Evolutionary conservation across 2,113 vertebrate genomes (phyloP).

Genomic region (Myrmophylax atrothorax): DNA sequence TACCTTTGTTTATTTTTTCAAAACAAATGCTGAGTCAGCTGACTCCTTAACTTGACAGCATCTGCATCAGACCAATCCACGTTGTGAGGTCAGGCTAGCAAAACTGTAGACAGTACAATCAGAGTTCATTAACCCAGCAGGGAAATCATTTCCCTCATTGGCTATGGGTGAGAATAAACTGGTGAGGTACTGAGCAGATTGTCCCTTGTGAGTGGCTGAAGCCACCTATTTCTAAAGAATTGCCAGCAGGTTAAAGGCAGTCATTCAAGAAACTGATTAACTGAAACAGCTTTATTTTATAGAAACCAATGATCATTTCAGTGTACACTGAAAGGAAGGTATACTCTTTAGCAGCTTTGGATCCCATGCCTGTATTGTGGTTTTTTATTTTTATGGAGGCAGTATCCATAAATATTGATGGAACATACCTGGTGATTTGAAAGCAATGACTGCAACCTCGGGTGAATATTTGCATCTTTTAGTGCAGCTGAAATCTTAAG

Average conservation of each 20-base stretch:
- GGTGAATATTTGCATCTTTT: slow-evolving; percentile 29
- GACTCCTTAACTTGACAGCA: background rate
- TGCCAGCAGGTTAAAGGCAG: background rate
- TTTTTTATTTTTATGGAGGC: slow-evolving; percentile 11
- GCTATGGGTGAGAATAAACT: background rate
- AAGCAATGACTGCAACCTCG: background rate
- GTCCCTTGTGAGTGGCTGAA: background rate
- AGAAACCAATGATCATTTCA: background rate
- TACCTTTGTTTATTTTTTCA: background rate
- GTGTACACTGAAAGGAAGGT: background rate
- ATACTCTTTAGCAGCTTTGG: background rate
- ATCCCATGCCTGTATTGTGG: background rate
- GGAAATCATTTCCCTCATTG: background rate
- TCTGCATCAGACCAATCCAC: background rate
- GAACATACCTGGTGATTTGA: background rate
- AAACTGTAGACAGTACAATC: background rate
- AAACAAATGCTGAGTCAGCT: background rate
- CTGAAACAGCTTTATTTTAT: background rate
- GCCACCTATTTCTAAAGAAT: background rate
- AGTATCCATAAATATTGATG: background rate
- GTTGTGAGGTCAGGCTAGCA: background rate
- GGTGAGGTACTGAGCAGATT: background rate
- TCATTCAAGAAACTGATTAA: background rate
- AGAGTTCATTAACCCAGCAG: background rate
- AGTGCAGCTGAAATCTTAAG: background rate